Evolutionary conservation across 2,888 invertebrate genomes (phyloP), one percentile per base, ranked within the genome.

Genomic region (Hirtodrosophila duncani): DNA sequence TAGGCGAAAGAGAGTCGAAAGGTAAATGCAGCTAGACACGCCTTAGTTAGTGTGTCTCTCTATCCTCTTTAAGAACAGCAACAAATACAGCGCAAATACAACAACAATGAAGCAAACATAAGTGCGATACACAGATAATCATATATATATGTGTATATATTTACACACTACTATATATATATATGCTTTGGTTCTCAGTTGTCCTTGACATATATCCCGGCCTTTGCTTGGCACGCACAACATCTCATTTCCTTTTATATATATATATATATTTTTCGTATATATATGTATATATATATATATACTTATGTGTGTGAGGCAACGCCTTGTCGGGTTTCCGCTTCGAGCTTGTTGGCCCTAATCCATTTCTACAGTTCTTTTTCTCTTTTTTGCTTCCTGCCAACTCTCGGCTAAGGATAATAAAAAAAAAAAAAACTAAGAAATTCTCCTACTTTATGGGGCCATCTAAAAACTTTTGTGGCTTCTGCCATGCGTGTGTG

Each of bases 321-420:
- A 79, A 70, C 71, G 71, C 79, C 80, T 80, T 80, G 78, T 55
- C 48, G 45, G 78, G 81, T 70, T 80, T 77, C 63, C 43, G 53
- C 56, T 53, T 48, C 41, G 37, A 58, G 56, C 58, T 60, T 21
- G n/a, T 39, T 74, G 74, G 67, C 79, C 79, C 79, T 74, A 74
- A 74, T 74, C 81, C 74, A 74, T 81, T 74, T 78, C 58, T 70
- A 64, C 70, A 62, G 51, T 67, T 61, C 34, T 49, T 64, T 53
- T 67, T 61, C 34, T 49, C 53, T 37, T 55, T 55, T 42, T 21
- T 33, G 42, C 59, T 65, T 39, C 39, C 61, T 62, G 56, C 61
- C 52, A 67, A 61, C 71, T 70, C 67, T 67, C 53, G 36, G 74
- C 74, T 64, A 80, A 77, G 74, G 69, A 80, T 77, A 72, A 80